Conservation (phyloP, 2,888 invertebrate genomes). For the Formica aserva region DNA sequence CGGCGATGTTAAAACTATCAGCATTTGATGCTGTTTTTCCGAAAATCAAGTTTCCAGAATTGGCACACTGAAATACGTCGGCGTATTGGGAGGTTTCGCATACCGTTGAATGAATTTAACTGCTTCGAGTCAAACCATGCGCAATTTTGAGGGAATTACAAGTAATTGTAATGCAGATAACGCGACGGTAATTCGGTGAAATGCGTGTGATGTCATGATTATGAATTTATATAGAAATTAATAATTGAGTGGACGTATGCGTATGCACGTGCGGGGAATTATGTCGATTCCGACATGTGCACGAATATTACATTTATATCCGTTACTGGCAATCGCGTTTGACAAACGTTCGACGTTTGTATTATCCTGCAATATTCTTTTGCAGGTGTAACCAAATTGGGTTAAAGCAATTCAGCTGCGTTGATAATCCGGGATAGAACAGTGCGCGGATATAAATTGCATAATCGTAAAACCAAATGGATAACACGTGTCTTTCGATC, state of each 20-base stretch:
- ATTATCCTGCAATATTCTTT: slow-evolving; percentile 47
- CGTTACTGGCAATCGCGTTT: slow-evolving; percentile 48
- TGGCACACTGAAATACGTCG: not conserved
- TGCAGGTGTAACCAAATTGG: slow-evolving; percentile 34
- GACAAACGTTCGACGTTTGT: slow-evolving; percentile 47
- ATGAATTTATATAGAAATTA: slow-evolving; percentile 55
- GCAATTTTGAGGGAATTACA: slow-evolving; percentile 50
- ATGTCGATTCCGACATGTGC: slow-evolving; percentile 39
- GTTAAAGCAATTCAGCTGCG: slow-evolving; percentile 42
- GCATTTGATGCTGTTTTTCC: slow-evolving; percentile 1
- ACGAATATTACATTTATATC: slow-evolving; percentile 42
- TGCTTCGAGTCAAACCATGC: slow-evolving; percentile 33
- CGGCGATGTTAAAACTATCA: not conserved
- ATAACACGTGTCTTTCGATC: slow-evolving; percentile 14
- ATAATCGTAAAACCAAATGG: slow-evolving; percentile 24
- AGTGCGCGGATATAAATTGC: slow-evolving; percentile 21
- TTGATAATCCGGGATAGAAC: slow-evolving; percentile 35
- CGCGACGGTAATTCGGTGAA: slow-evolving; percentile 51
- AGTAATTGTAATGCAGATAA: slow-evolving; percentile 56
- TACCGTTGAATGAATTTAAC: slow-evolving; percentile 38
- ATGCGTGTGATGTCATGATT: slow-evolving; percentile 52
- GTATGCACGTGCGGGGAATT: slow-evolving; percentile 45
- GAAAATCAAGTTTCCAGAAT: slow-evolving; percentile 41
- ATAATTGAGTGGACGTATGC: slow-evolving; percentile 49
- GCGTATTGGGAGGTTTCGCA: not conserved